Conservation (phyloP, 2,888 invertebrate species). For the Carcina quercana region DNA sequence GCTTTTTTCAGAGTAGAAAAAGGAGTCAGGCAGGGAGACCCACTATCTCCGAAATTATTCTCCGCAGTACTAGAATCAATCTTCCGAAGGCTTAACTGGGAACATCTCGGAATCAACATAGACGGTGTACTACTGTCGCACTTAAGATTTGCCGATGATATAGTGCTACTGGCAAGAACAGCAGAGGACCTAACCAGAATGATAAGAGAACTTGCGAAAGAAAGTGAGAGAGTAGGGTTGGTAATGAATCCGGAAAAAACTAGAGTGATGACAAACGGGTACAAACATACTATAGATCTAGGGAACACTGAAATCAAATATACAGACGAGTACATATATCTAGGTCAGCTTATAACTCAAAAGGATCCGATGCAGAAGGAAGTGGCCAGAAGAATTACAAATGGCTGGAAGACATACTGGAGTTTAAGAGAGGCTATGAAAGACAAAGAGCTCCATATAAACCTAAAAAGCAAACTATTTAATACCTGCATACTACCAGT, state of each 20-base stretch:
- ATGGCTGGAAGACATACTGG: conserved; percentile 14
- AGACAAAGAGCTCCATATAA: conserved; percentile 4
- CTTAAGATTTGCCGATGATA: conserved; percentile 12
- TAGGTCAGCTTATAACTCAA: conserved; percentile 15
- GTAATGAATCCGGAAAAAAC: conserved; percentile 5
- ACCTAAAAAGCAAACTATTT: conserved; percentile 7
- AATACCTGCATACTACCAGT: conserved; percentile 11
- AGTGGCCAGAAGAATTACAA: conserved; percentile 14
- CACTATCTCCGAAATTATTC: conserved; percentile 16
- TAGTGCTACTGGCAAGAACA: conserved; percentile 11
- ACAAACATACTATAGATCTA: conserved; percentile 1
- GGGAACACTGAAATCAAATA: conserved; percentile 12
- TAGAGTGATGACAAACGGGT: conserved; percentile 11
- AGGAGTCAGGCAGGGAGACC: conserved; percentile 18
- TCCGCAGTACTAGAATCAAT: conserved; percentile 11
- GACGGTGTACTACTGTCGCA: conserved; percentile 7
- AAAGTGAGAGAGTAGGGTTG: conserved; percentile 1
- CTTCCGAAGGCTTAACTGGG: conserved; percentile 10
- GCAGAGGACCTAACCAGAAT: neutral
- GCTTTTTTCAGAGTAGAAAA: conserved; percentile 12
- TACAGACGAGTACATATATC: conserved; percentile 13
- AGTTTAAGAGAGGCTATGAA: conserved; percentile 13
- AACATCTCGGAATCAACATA: conserved; percentile 4
- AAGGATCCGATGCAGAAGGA: conserved; percentile 11
- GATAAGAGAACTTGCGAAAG: neutral